phyloP scores from a whole-genome alignment of 2,113 vertebrate genomes.

The Cyphomyrus discorhynchus region DNA sequence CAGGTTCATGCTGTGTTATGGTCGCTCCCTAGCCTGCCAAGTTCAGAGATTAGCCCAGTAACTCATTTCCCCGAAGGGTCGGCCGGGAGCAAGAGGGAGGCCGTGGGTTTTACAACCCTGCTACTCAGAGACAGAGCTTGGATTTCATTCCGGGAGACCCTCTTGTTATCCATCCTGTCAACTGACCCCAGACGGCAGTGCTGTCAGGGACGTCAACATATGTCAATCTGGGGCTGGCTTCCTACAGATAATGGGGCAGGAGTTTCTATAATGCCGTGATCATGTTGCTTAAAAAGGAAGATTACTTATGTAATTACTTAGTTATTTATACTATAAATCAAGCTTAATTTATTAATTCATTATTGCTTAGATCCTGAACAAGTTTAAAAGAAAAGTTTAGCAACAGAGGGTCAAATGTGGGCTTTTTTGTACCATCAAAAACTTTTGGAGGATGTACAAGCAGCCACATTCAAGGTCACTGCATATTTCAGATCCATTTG shows the following conservation, averaged over 20 bases:
- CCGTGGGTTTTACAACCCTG: neutral
- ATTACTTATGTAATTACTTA: neutral
- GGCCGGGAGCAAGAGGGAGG: neutral
- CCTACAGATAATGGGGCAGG: neutral
- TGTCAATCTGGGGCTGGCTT: neutral
- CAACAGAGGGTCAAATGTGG: neutral
- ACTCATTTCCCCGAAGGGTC: neutral
- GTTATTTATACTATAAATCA: neutral
- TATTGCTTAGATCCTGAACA: neutral
- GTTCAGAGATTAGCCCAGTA: constrained; percentile 7
- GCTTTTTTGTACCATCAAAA: neutral
- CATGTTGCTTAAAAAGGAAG: neutral
- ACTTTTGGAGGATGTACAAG: neutral
- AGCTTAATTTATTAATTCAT: neutral
- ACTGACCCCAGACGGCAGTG: neutral
- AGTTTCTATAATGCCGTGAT: neutral
- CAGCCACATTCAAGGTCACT: neutral
- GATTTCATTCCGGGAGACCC: neutral
- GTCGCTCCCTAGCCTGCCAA: neutral
- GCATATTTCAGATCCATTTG: neutral
- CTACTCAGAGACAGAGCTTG: neutral
- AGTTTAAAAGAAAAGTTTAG: neutral
- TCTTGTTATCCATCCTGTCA: neutral
- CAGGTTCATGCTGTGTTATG: neutral
- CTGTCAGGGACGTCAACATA: neutral